phyloP scores from a whole-genome alignment of 2,797 vertebrate genomes.

The Poecilia wingei region DNA sequence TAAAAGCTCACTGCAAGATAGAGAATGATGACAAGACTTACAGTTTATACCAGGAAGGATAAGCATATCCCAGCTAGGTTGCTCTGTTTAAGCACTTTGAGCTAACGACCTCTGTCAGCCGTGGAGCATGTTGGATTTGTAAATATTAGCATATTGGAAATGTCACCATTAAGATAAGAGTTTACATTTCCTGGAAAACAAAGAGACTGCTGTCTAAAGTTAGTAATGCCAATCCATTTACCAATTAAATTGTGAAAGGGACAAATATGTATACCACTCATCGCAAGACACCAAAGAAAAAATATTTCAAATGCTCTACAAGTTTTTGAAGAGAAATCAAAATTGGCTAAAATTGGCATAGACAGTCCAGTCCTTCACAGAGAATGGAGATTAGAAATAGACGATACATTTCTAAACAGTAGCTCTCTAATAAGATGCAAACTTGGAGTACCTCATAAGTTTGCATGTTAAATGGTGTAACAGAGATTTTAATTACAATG shows the following conservation, averaged over 20 bases:
- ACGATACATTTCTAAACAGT: not conserved
- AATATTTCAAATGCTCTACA: not conserved
- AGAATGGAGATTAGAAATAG: not conserved
- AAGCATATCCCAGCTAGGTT: not conserved
- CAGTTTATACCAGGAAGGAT: not conserved
- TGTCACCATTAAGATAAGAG: not conserved
- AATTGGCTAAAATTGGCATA: not conserved
- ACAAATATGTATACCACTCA: not conserved
- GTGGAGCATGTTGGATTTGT: not conserved
- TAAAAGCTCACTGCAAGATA: not conserved
- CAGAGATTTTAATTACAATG: constrained; percentile 11
- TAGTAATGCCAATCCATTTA: not conserved
- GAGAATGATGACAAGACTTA: not conserved
- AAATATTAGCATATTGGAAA: not conserved
- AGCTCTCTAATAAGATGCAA: not conserved
- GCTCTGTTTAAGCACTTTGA: not conserved
- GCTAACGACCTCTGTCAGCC: too few species aligned
- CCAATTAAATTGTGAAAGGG: not conserved
- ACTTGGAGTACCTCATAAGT: not conserved
- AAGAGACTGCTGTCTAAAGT: not conserved
- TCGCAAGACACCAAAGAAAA: not conserved
- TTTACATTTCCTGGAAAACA: not conserved
- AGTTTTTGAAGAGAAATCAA: not conserved
- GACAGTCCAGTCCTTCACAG: not conserved
- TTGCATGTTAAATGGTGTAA: not conserved